These are phyloP conservation scores for Cyprinodon brontotheroides DNA, from an alignment of 2,113 vertebrate species.

Conservation along the genomic window DNA sequence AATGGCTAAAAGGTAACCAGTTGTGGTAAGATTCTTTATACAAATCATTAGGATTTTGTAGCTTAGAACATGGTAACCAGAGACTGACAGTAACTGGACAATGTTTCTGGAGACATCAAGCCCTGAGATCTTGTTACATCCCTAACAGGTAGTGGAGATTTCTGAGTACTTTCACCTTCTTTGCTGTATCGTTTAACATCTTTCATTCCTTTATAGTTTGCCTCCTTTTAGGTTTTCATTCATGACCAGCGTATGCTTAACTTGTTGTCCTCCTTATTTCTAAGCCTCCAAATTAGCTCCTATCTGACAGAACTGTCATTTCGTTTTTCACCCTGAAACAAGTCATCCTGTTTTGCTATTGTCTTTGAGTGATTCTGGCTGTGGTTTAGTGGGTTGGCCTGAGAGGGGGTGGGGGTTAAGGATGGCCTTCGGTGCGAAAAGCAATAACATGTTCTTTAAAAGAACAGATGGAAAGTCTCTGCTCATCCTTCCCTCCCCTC, in stretches of 20 bases:
- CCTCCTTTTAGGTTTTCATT: no score
- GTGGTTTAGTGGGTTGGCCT: conserved; percentile 58
- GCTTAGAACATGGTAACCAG: no score
- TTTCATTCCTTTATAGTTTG: no score
- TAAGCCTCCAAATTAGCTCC: conserved; percentile 63
- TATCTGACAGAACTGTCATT: conserved; percentile 68
- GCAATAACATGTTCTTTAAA: conserved; percentile 81
- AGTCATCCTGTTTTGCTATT: conserved; percentile 64
- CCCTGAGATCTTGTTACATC: no score
- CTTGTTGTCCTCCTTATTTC: conserved; percentile 32
- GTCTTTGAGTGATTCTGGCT: conserved; percentile 67
- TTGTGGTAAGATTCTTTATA: no score
- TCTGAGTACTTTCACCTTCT: no score
- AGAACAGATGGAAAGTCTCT: conserved; percentile 83
- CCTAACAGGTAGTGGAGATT: no score
- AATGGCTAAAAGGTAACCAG: no score
- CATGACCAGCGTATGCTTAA: conserved; percentile 13
- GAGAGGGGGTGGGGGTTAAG: conserved; percentile 32
- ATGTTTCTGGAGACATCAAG: no score
- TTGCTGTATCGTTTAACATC: no score
- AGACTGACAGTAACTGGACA: no score
- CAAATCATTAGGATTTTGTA: no score
- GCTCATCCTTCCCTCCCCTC: conserved; percentile 72
- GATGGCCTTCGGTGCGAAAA: conserved; percentile 62
- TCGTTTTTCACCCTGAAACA: conserved; percentile 50